Base-by-base conservation (phyloP, 92 coral and sea anemone species). In the Actinernus sp. region DNA sequence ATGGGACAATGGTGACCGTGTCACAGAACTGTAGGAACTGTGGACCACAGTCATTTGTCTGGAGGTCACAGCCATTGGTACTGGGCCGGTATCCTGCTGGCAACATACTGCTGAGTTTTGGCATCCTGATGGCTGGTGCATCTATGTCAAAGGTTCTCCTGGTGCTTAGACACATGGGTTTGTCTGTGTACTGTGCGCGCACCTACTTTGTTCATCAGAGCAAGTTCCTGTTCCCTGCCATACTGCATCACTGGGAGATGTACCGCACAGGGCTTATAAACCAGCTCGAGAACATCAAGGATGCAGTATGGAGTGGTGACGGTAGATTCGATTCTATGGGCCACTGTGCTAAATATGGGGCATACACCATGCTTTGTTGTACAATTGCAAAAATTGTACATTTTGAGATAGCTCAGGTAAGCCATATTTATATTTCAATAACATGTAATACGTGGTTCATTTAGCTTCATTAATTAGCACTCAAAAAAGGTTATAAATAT, bases 41-140 rank as follows among this genome's bases (percentile, higher is more conserved):
- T 51, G 66, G 75, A 20, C 64, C 39, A n/a, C 38, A 65, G 10
- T 13, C 85, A n/a, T 45, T 55, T 57, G 51, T 26, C 31, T 78
- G 87, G 87, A 81, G 81, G 55, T 72, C 81, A 20, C 87, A 72
- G 65, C 81, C 87, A 25, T 64, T 50, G 34, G 73, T 73, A 40
- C 73, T 71, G 55, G 81, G 81, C 33, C 61, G 66, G 32, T 81
- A 72, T 41, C 81, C 82, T 34, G 88, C 82, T 22, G 78, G 88
- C 33, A 82, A 82, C 58, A 39, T 82, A 48, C 39, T 81, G 43
- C 75, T 81, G 18, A 64, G 65, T 49, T 82, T 82, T 58, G 78
- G 48, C 4, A 65, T 74, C 21, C 71, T 75, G 43, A 74, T 74
- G 83, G 89, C 89, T 18, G 89, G 89, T 31, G 89, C 83, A 32